Conservation (phyloP, 1,140 invertebrate genomes). For the Leptopilina boulardi region DNA sequence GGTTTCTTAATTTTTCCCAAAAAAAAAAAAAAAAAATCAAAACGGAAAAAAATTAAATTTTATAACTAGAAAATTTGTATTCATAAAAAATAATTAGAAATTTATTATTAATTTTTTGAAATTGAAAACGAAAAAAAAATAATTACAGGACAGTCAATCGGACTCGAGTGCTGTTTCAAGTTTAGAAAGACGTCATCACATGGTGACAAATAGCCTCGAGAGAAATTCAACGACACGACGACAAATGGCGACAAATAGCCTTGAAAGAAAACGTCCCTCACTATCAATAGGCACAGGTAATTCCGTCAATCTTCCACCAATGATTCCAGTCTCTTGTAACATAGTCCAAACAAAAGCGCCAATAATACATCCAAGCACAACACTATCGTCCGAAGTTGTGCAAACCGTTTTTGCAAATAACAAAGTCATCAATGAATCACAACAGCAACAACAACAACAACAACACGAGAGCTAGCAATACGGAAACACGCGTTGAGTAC, state of each 20-base stretch:
- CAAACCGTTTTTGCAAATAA: conserved; percentile 64
- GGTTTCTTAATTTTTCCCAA: no score
- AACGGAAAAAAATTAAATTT: no score
- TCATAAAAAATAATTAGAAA: no score
- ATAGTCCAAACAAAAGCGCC: conserved; percentile 70
- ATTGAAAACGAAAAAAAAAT: not conserved
- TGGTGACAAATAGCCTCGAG: conserved; percentile 73
- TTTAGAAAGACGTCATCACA: conserved; percentile 71
- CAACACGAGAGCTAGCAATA: conserved; percentile 73
- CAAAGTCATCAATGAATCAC: conserved; percentile 64
- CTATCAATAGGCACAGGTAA: conserved; percentile 62
- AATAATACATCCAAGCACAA: conserved; percentile 69
- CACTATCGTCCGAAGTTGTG: conserved; percentile 61
- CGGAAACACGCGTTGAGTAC: conserved; percentile 26
- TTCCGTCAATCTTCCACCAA: conserved; percentile 70
- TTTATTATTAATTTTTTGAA: no score
- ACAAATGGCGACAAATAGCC: conserved; percentile 71
- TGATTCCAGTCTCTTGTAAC: conserved; percentile 71
- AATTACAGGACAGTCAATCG: conserved; percentile 64
- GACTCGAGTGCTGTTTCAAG: conserved; percentile 63
- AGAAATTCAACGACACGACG: conserved; percentile 70
- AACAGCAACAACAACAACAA: no score
- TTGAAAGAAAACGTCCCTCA: conserved; percentile 72
- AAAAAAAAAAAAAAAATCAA: no score
- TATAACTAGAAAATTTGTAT: no score